phyloP scores from a whole-genome alignment of 2,888 invertebrate genomes.

The Cephus nigrinus region DNA sequence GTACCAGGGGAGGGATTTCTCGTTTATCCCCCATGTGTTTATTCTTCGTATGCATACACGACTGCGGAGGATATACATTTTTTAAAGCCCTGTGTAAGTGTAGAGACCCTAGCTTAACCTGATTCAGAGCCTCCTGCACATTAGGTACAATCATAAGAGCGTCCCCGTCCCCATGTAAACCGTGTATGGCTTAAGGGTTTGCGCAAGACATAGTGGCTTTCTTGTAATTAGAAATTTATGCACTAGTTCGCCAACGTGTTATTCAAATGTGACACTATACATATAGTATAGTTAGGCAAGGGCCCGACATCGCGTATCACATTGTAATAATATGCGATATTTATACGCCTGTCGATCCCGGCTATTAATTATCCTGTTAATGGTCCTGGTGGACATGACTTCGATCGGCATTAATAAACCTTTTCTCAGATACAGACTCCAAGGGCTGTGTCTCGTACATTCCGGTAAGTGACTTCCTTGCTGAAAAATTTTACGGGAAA shows the following conservation, averaged over 20 bases:
- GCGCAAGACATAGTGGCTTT: constrained; percentile 26
- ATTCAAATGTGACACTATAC: constrained; percentile 62
- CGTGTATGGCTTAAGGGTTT: not conserved
- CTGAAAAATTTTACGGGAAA: not conserved
- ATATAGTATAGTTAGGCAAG: constrained; percentile 29
- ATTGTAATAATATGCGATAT: constrained; percentile 46
- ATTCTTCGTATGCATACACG: not conserved
- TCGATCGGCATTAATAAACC: constrained; percentile 5
- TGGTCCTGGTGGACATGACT: constrained; percentile 43
- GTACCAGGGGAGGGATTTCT: not conserved
- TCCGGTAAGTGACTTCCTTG: not conserved
- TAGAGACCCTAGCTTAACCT: not conserved
- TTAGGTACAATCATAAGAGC: not conserved
- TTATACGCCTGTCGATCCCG: constrained; percentile 39
- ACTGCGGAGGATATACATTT: not conserved
- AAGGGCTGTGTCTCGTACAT: not conserved
- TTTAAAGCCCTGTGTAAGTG: not conserved
- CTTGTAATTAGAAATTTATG: constrained; percentile 66
- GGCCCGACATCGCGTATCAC: constrained; percentile 37
- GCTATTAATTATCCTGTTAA: constrained; percentile 54
- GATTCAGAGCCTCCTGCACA: not conserved
- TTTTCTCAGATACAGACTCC: not conserved
- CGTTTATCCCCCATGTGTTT: not conserved
- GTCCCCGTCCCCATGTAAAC: not conserved
- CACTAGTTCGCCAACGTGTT: constrained; percentile 62